phyloP scores from a whole-genome alignment of 1,140 invertebrate genomes.

The Gryon sp. region DNA sequence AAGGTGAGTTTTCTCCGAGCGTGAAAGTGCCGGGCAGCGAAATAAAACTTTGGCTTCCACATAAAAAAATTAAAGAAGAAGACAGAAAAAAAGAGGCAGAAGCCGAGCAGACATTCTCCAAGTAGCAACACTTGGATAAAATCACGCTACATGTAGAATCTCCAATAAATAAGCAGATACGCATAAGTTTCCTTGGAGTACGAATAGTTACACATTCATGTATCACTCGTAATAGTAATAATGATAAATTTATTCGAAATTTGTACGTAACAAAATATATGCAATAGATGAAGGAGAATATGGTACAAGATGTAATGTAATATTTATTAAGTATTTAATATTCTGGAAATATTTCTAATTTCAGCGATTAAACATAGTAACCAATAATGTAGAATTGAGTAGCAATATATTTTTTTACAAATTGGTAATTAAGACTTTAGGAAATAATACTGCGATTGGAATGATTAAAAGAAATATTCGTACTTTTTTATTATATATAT shows the following conservation, averaged over 20 bases:
- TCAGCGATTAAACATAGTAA: no score
- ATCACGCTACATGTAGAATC: slow-evolving; percentile 27
- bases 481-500: no score
- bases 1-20: slow-evolving; percentile 71
- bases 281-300: slow-evolving; percentile 4
- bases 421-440: no score
- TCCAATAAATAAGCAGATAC: slow-evolving; percentile 49
- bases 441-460: no score
- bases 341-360: no score
- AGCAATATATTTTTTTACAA: no score
- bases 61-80: slow-evolving; percentile 50
- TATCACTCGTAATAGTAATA: slow-evolving; percentile 37
- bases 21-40: slow-evolving; percentile 70
- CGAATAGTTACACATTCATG: slow-evolving; percentile 26
- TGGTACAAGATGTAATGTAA: background rate
- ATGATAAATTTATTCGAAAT: slow-evolving; percentile 41
- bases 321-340: no score
- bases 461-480: no score
- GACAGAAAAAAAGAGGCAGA: slow-evolving; percentile 56
- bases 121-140: slow-evolving; percentile 50
- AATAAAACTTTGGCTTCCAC: slow-evolving; percentile 62
- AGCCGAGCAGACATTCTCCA: slow-evolving; percentile 46
- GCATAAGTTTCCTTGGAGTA: slow-evolving; percentile 38
- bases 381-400: slow-evolving; percentile 18
- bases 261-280: slow-evolving; percentile 3